Evolutionary conservation across 2,113 vertebrate genomes (phyloP).

Genomic region (Rostratula benghalensis): DNA sequence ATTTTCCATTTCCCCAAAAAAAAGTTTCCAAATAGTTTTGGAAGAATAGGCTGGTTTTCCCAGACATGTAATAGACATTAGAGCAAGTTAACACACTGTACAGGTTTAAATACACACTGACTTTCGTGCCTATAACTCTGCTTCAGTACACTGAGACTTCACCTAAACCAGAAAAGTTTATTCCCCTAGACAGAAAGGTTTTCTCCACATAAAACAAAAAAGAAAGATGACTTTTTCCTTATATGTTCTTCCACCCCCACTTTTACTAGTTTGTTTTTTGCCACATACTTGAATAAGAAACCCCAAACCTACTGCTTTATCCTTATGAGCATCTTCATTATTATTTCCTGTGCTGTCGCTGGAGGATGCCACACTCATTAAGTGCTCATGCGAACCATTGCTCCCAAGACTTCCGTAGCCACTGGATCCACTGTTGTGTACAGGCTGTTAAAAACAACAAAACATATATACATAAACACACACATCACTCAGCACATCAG

Average conservation of each 20-base stretch:
- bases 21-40: background rate
- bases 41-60: background rate
- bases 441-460: slow-evolving; percentile 77
- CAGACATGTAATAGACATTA: background rate
- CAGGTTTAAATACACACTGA: background rate
- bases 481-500: background rate
- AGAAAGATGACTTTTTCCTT: background rate
- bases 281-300: background rate
- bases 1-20: background rate
- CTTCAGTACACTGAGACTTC: background rate
- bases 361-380: slow-evolving; percentile 89
- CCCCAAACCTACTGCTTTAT: slow-evolving; percentile 81
- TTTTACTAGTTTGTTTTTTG: background rate
- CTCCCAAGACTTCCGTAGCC: slow-evolving; percentile 94
- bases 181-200: background rate
- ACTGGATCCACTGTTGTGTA: slow-evolving; percentile 92
- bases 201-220: background rate
- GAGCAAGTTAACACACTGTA: background rate
- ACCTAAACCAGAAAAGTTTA: background rate
- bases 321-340: slow-evolving; percentile 77
- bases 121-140: background rate
- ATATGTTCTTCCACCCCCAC: background rate
- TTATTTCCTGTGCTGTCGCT: slow-evolving; percentile 86
- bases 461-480: background rate
- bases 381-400: slow-evolving; percentile 90